Evolutionary conservation across 1,140 invertebrate genomes (phyloP), one percentile per base, ranked within the genome.

Genomic region (Drosophila murphyi): DNA sequence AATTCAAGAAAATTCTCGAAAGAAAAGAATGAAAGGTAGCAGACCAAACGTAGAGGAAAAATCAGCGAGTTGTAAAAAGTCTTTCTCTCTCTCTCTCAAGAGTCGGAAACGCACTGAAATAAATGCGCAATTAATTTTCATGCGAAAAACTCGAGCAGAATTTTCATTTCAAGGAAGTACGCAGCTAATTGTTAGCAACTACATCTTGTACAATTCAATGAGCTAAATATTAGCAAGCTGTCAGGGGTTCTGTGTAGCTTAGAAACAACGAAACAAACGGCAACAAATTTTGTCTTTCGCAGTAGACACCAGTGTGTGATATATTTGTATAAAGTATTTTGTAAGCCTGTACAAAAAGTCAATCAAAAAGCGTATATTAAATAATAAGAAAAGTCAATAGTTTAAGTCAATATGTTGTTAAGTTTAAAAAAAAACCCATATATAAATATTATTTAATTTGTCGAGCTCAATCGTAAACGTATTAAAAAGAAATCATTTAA

Each of bases 41-140:
- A 68, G 68, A 20, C 20, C 20, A 20, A 60, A 56, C 41, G 32
- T 45, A 61, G 51, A 76, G 60, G 68, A 61, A 74, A 76, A 67
- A 68, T 65, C 67, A 54, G 57, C 34, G 57, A 82, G 71, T 82
- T 86, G 50, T 71, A 64, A 78, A 59, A 86, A 63, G 20, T 52
- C 35, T 47, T 60, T 5, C 6, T 28, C 2, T 12, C 12, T 12
- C 55, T 35, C 34, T 29, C 28, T 4, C 64, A 51, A 35, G 48
- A 72, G 69, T 63, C 37, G 59, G 48, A 86, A 86, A 81, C 82
- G 87, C 82, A 69, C 76, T 82, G 69, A 83, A 89, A 85, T 88
- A 88, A 89, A 88, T 89, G 83, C 80, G 77, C 85, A 89, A 88
- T 88, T 89, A 89, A 88, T 88, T 88, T 88, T 89, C 80, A 87